Conservation (phyloP, 1,140 invertebrate species). For the Acyrthosiphon pisum region DNA sequence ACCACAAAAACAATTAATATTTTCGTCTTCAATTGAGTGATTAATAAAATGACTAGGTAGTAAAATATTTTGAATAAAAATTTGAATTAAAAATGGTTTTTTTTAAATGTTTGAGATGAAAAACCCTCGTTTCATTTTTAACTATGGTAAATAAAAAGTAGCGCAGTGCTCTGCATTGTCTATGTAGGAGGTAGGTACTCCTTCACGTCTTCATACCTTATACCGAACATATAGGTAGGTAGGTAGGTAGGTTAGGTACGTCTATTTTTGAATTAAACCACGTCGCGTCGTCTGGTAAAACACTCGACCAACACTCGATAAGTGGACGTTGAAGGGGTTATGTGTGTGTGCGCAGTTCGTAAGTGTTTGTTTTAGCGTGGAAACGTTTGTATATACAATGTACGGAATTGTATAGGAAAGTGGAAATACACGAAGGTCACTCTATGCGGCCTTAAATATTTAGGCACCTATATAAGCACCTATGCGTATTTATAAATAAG, state of each 20-base stretch:
- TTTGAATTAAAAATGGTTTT: not conserved
- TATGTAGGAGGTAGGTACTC: not conserved
- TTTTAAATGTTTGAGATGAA: not conserved
- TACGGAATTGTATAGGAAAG: not conserved
- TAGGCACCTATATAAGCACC: not conserved
- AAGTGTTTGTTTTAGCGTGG: conserved; percentile 42
- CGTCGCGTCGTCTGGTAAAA: not conserved
- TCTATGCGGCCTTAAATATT: not conserved
- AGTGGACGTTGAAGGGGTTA: not conserved
- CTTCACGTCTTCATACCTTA: not conserved
- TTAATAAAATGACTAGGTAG: not conserved
- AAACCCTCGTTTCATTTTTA: not conserved
- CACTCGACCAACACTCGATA: not conserved
- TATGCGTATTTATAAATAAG: not conserved
- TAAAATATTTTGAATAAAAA: not conserved
- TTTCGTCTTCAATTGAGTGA: not conserved
- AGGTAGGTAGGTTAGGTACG: not conserved
- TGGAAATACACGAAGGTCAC: not conserved
- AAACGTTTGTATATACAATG: not conserved
- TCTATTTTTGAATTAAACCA: not conserved
- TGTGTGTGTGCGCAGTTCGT: not conserved
- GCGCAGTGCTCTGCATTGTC: not conserved
- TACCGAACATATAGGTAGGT: not conserved
- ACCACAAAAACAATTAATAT: not conserved
- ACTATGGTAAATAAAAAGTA: not conserved